These are phyloP conservation scores for Cryptoprocta ferox DNA, from an alignment of 2,797 vertebrate genomes.

Conservation along the genomic window DNA sequence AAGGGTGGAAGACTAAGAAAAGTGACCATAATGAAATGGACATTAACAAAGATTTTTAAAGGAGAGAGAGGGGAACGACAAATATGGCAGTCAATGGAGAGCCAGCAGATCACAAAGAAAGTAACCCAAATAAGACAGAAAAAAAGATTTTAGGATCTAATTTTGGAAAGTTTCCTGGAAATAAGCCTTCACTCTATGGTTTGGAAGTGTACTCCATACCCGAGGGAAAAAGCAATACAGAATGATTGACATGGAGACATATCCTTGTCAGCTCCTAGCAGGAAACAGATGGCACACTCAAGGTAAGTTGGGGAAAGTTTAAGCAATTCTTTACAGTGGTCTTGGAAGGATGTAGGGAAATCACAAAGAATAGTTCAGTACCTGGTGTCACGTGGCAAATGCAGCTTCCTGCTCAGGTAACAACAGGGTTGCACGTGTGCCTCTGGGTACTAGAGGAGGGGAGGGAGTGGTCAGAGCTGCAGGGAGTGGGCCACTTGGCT, in stretches of 20 bases:
- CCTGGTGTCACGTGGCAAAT: neutral
- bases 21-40: neutral
- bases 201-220: neutral
- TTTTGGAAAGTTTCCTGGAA: conserved; percentile 4
- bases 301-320: neutral
- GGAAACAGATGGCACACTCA: neutral
- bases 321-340: neutral
- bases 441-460: neutral
- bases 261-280: neutral
- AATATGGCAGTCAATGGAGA: neutral
- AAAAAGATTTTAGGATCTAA: conserved; percentile 11
- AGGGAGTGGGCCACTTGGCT: neutral
- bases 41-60: neutral
- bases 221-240: neutral
- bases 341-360: neutral
- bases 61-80: neutral
- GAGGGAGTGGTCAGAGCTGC: neutral
- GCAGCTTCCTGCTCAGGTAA: neutral
- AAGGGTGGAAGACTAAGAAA: neutral
- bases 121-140: neutral
- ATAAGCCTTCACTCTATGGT: neutral
- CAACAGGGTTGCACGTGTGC: neutral
- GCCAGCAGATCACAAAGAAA: neutral
- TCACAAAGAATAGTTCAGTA: neutral
- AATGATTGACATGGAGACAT: neutral